phyloP scores from a whole-genome alignment of 2,113 vertebrate species.

The Microtus pennsylvanicus region DNA sequence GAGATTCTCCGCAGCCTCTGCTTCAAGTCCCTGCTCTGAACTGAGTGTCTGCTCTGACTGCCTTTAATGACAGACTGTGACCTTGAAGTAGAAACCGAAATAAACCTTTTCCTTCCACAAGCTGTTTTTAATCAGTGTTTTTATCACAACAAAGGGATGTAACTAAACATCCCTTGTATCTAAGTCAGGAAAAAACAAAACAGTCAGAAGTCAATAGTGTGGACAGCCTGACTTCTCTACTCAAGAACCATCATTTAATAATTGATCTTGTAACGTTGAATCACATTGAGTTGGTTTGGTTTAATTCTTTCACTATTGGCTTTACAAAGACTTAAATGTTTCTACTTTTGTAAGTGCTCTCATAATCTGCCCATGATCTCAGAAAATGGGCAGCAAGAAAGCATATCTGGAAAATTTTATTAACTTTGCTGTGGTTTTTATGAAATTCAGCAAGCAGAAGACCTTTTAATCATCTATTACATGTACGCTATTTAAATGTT shows the following conservation, averaged over 20 bases:
- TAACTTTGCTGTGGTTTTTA: conserved; percentile 45
- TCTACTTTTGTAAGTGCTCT: not conserved
- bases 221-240: not conserved
- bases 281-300: not conserved
- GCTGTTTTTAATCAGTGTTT: not conserved
- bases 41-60: not conserved
- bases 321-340: conserved; percentile 4
- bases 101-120: not conserved
- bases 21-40: not conserved
- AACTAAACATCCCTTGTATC: not conserved
- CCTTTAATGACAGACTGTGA: not conserved
- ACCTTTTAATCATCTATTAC: conserved; percentile 15
- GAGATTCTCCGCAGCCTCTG: not conserved
- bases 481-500: conserved; percentile 61
- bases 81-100: not conserved
- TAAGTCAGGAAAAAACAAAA: conserved; percentile 21
- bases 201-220: not conserved
- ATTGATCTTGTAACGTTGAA: not conserved
- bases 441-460: conserved; percentile 57
- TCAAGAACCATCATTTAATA: not conserved
- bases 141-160: not conserved
- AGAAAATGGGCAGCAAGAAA: conserved; percentile 15
- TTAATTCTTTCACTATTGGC: not conserved
- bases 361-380: not conserved
- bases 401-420: not conserved